A percentile compares a stretch with the other conserved stretches of the same genome.
Evolutionary conservation across 2,113 vertebrate species (phyloP).

Genomic region (Junco hyemalis): DNA sequence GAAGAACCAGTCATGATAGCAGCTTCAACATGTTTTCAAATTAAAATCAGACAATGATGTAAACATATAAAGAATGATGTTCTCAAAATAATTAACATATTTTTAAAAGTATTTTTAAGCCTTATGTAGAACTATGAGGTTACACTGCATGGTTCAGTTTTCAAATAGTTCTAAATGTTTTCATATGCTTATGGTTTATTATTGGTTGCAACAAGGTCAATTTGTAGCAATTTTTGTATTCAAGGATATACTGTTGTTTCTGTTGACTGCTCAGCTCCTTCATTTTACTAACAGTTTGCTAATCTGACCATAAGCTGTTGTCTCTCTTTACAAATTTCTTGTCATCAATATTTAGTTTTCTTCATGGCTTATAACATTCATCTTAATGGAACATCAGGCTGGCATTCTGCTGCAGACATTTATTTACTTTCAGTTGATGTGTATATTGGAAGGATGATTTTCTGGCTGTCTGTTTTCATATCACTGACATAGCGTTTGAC

Average conservation of each 20-base stretch:
- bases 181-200: not conserved
- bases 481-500: not conserved
- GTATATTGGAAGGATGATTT: constrained; percentile 37
- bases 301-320: not conserved
- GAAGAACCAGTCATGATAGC: not conserved
- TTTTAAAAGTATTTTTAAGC: not conserved
- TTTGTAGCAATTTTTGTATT: not conserved
- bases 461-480: constrained; percentile 46
- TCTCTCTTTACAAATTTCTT: constrained; percentile 32
- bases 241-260: not conserved
- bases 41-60: not conserved
- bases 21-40: not conserved
- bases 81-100: not conserved
- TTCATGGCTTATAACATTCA: constrained; percentile 1
- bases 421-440: constrained; percentile 47
- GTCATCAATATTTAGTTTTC: constrained; percentile 40
- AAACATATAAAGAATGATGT: not conserved
- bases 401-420: constrained; percentile 35
- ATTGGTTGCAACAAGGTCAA: not conserved
- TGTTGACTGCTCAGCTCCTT: not conserved
- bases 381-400: constrained; percentile 42
- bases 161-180: not conserved
- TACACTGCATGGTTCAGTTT: not conserved
- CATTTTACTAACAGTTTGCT: not conserved
- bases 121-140: not conserved